phyloP scores from a whole-genome alignment of 2,888 invertebrate species.

The Agapetus fuscipes region DNA sequence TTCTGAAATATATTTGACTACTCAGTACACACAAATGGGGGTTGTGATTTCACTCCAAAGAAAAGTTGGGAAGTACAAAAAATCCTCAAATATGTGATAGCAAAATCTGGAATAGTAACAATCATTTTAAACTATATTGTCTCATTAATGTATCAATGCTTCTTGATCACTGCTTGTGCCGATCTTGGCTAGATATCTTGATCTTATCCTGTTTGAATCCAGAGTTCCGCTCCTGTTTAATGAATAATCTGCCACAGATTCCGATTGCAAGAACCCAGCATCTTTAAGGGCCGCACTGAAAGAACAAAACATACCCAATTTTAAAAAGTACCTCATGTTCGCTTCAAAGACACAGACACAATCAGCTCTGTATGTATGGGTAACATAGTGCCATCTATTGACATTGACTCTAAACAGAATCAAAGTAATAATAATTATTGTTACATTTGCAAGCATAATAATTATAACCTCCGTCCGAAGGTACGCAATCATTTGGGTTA shows the following conservation, averaged over 20 bases:
- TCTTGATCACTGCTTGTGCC: constrained; percentile 13
- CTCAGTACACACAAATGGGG: no score
- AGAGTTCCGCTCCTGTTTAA: constrained; percentile 11
- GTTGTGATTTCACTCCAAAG: no score
- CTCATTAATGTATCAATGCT: constrained; percentile 4
- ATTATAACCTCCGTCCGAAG: no score
- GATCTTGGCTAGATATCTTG: constrained; percentile 40
- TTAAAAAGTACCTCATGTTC: background rate
- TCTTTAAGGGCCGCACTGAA: constrained; percentile 5
- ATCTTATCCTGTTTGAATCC: constrained; percentile 38
- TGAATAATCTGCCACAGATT: constrained; percentile 11
- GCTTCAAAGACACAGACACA: background rate
- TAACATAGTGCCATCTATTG: background rate
- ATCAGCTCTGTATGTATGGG: no score
- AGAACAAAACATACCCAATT: constrained; percentile 1
- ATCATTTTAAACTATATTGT: no score
- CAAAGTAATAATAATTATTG: background rate
- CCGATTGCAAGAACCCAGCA: constrained; percentile 5
- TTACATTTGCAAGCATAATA: no score
- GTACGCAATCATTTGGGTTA: no score
- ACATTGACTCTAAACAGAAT: background rate
- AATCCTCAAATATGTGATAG: no score
- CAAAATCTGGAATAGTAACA: no score
- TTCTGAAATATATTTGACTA: no score
- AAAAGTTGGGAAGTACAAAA: no score